Evolutionary conservation across 2,888 invertebrate genomes (phyloP), one percentile per base, ranked within the genome.

Genomic region (Pseudeuparius sepicola): DNA sequence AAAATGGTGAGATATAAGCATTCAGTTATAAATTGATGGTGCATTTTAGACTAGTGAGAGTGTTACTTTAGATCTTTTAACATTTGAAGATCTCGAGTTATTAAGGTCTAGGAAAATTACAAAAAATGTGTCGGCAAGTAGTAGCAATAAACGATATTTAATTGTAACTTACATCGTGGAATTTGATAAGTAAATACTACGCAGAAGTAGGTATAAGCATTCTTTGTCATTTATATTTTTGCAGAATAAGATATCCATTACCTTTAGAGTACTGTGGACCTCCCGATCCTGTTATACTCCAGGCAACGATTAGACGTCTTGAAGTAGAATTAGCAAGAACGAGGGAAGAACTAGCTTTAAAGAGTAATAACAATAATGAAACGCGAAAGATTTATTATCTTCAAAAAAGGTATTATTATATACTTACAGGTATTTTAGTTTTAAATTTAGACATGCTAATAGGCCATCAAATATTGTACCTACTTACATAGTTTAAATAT

Each of bases 111-210:
- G 62, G 37, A 60, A 59, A 49, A 50, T 57, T 10, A 57, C 59
- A 10, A 51, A 46, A 34, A 46, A 45, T 3, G 41, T 50, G 5
- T 52, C 52, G 23, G 44, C 53, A 4, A 43, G 39, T 10, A 39
- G 25, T 17, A 52, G 44, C 11, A 61, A 52, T 40, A 66, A 65
- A 46, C 54, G 66, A 51, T 70, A 70, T 47, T 55, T 71, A 16
- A 70, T 71, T 43, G 52, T 70, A 15, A 67, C 66, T 2, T 70
- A 70, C 39, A 58, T 64, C 13, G 69, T 67, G 11, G 69, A 70
- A 55, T 70, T 70, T 51, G 70, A 70, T 51, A 61, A 63, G 65
- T 67, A 55, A 24, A 41, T 40, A 29, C 23, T 18, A 17, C 23
- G n/a, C n/a, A n/a, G n/a, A n/a, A n/a, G n/a, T n/a, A n/a, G 20